Evolutionary conservation across 2,888 invertebrate genomes (phyloP).

Genomic region (Acleris cristana): DNA sequence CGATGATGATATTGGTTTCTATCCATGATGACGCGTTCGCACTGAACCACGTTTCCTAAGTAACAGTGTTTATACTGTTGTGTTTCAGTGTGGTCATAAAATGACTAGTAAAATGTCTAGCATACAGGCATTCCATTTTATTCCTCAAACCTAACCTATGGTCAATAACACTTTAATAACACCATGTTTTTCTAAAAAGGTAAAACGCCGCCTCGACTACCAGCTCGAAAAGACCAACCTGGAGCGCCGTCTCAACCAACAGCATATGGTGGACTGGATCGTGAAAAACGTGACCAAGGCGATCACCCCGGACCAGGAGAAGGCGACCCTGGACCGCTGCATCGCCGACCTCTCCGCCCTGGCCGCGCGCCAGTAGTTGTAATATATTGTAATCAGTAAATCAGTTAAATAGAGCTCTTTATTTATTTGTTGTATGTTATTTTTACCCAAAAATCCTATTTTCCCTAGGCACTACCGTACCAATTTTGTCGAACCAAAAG

Average conservation of each 20-base stretch:
- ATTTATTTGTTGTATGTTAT: background rate
- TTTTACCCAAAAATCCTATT: no score
- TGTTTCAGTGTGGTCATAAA: no score
- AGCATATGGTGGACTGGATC: conserved; percentile 97
- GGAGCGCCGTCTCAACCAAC: conserved; percentile 93
- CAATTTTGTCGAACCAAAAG: no score
- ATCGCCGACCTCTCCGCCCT: conserved; percentile 92
- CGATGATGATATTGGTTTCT: no score
- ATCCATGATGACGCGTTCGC: no score
- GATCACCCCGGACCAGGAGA: conserved; percentile 97
- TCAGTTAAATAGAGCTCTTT: conserved; percentile 24
- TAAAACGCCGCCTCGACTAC: conserved; percentile 95
- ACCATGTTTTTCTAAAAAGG: conserved; percentile 69
- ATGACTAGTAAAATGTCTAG: no score
- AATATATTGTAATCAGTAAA: conserved; percentile 29
- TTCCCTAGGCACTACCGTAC: no score
- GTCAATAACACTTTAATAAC: background rate
- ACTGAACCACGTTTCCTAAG: no score
- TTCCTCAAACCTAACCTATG: no score
- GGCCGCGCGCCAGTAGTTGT: conserved; percentile 76
- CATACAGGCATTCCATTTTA: no score
- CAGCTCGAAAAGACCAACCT: conserved; percentile 93
- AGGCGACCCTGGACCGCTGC: conserved; percentile 93
- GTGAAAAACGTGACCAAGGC: conserved; percentile 91
- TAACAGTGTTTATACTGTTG: no score